These are phyloP conservation scores for Anoplius nigerrimus DNA, from an alignment of 2,888 invertebrate species.

Conservation along the genomic window DNA sequence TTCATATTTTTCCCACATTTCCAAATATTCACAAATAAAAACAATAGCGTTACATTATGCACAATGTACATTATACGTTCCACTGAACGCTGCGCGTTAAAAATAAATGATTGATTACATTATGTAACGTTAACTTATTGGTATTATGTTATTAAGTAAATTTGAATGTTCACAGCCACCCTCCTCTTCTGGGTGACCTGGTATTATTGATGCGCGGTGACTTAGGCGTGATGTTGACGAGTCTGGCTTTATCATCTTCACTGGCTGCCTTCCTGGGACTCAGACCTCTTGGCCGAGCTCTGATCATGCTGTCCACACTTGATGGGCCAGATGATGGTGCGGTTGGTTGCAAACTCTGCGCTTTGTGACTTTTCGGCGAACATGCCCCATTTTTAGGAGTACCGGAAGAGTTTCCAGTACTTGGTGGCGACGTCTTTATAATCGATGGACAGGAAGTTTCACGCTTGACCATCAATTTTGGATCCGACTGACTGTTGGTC, in stretches of 20 bases:
- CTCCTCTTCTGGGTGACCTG: slow-evolving; percentile 53
- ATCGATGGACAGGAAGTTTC: no score
- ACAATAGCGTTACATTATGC: slow-evolving; percentile 8
- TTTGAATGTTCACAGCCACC: slow-evolving; percentile 54
- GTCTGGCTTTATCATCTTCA: slow-evolving; percentile 46
- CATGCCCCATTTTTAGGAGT: background rate
- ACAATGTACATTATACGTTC: background rate
- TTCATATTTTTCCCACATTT: background rate
- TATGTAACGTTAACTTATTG: slow-evolving; percentile 9
- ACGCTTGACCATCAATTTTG: no score
- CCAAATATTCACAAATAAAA: background rate
- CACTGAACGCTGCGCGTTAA: background rate
- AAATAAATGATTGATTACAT: slow-evolving; percentile 15
- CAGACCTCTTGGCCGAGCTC: slow-evolving; percentile 37
- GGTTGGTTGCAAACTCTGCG: background rate
- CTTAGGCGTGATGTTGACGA: slow-evolving; percentile 52
- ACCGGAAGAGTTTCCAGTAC: background rate
- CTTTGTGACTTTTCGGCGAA: slow-evolving; percentile 25
- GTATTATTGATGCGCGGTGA: slow-evolving; percentile 49
- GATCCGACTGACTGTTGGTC: no score
- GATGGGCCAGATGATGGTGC: no score
- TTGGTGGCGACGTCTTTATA: no score
- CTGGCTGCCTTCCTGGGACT: slow-evolving; percentile 48
- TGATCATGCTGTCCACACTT: slow-evolving; percentile 14
- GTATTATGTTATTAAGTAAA: slow-evolving; percentile 20